Conservation (phyloP, 1,140 invertebrate species). For the Cydia amplana region DNA sequence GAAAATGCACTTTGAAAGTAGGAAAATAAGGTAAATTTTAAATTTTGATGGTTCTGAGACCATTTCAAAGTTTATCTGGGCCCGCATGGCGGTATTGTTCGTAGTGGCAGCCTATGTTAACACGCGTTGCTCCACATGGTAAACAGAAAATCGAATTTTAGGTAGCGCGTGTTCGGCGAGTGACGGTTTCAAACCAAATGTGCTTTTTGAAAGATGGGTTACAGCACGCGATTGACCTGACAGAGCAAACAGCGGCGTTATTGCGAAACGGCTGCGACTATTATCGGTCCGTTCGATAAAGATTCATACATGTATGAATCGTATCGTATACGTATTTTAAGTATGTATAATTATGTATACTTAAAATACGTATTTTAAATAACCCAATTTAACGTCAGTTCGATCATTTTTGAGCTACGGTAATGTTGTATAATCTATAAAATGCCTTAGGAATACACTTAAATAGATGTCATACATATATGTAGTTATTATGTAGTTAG, state of each 20-base stretch:
- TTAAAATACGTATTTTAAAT: no score
- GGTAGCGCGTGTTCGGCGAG: not conserved
- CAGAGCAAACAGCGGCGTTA: not conserved
- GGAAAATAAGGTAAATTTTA: conserved; percentile 44
- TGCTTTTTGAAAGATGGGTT: not conserved
- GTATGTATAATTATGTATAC: no score
- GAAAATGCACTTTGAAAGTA: conserved; percentile 47
- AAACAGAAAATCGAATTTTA: conserved; percentile 36
- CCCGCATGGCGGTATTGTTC: conserved; percentile 48
- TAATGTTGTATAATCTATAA: no score
- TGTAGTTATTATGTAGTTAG: no score
- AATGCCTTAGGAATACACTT: no score
- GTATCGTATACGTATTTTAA: no score
- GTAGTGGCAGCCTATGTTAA: conserved; percentile 52
- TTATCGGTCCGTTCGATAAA: no score
- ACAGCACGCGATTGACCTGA: not conserved
- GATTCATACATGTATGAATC: no score
- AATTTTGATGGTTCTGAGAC: conserved; percentile 35
- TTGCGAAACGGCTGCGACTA: not conserved
- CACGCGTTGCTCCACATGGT: conserved; percentile 40
- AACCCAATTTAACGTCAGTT: no score
- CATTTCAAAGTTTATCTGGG: conserved; percentile 50
- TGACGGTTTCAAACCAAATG: not conserved
- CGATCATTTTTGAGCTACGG: no score
- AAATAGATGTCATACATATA: no score